Base-by-base conservation (phyloP, 2,888 invertebrate genomes). In the Melinaea menophilus region DNA sequence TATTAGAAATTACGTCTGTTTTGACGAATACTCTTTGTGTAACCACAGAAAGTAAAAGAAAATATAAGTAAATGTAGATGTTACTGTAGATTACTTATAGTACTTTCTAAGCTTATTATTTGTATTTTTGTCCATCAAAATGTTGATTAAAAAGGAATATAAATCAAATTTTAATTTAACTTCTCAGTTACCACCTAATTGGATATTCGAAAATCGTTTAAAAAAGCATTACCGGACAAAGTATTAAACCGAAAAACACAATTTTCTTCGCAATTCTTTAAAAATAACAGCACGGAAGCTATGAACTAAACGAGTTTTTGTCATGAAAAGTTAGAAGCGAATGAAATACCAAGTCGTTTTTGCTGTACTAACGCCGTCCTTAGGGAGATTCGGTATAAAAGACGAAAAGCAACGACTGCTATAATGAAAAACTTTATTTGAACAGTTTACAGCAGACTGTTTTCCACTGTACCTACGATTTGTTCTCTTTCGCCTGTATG, bases 381-480 rank as follows among this genome's bases (percentile, higher is more conserved):
- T 59, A 62, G 71, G 68, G 69, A 71, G 65, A 66, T 67, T 67
- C 60, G 57, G 31, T 65, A 59, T 69, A 64, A 66, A 68, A 70
- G 67, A 70, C 65, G 70, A 61, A 60, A 65, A 66, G 65, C 65
- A 68, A 66, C 69, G 66, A 69, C 65, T 68, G 65, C 66, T 62
- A 70, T 69, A 71, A 71, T 70, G 69, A 71, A 71, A 68, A 69
- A 66, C 66, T 66, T 65, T 67, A 69, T 69, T 69, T 70, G 55
- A 63, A 59, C 66, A 62, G 64, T 66, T 64, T 54, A 55, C 54
- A 57, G 57, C 58, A 59, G 56, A 34, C 34, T 22, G 48, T 61
- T 56, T 61, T 56, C 48, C 51, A 55, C 41, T 5, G 7, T 41
- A 41, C 41, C 41, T 41, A 41, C 41, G 41, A 41, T 41, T 41